Percentiles rank a stretch among this genome's conserved stretches.
Conservation (phyloP, 30 jellyfish, hydroid and myxozoan species). For the Hydractinia echinata region DNA sequence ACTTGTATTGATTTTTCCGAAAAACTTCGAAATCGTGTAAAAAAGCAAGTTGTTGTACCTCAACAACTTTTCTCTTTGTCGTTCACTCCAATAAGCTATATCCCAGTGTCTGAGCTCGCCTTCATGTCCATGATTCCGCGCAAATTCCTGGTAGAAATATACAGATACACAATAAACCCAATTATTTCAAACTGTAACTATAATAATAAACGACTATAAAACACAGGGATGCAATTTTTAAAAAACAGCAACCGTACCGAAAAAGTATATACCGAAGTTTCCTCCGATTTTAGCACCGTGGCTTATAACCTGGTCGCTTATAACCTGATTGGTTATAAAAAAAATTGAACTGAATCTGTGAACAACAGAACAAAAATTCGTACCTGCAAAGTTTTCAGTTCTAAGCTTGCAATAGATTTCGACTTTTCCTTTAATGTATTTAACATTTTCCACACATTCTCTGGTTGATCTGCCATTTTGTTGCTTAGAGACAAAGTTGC, state of each 20-base stretch:
- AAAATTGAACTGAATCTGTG: no score
- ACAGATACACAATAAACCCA: no score
- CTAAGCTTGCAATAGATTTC: conserved; percentile 56
- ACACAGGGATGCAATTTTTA: no score
- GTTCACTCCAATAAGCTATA: conserved; percentile 42
- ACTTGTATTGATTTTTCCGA: no score
- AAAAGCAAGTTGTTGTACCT: conserved; percentile 14
- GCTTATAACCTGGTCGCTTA: no score
- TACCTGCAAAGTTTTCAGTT: conserved; percentile 43
- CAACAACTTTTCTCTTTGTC: conserved; percentile 55
- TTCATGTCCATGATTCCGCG: conserved; percentile 19
- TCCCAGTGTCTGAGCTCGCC: conserved; percentile 50
- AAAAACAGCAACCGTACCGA: no score
- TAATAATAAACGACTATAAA: no score
- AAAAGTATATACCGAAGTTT: no score
- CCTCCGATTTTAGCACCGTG: no score
- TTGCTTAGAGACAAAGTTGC: conserved; percentile 51
- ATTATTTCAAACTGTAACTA: no score
- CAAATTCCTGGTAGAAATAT: conserved; percentile 31
- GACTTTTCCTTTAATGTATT: conserved; percentile 40
- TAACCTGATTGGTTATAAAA: no score
- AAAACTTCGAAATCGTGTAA: background rate
- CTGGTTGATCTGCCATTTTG: conserved; percentile 67
- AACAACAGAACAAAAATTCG: background rate
- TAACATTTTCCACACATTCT: conserved; percentile 56